These are phyloP conservation scores for Trididemnum nubilum DNA, from an alignment of 23 tunicate species.

Conservation along the genomic window DNA sequence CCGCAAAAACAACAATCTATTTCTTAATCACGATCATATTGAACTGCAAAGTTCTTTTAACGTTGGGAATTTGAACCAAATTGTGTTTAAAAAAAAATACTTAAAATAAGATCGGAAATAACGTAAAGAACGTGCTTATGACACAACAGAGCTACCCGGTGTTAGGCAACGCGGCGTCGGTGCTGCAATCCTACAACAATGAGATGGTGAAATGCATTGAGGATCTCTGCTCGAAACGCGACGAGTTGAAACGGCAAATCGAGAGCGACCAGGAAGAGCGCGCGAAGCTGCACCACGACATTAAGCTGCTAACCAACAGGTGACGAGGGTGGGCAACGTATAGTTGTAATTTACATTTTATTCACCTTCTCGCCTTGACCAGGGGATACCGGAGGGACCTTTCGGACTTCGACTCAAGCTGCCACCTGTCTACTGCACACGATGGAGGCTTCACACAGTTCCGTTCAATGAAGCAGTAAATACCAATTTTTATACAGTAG, in stretches of 20 bases:
- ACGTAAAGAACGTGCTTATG: background rate
- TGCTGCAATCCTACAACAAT: conserved; percentile 85
- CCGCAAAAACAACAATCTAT: too few species aligned
- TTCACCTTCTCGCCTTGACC: too few species aligned
- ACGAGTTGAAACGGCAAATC: conserved; percentile 77
- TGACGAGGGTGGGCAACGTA: background rate
- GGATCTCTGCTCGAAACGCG: conserved; percentile 72
- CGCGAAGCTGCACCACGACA: conserved; percentile 79
- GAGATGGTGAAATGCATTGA: conserved; percentile 96
- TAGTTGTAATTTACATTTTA: too few species aligned
- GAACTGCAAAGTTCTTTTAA: too few species aligned
- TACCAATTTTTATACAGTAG: background rate
- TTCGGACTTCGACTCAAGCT: too few species aligned
- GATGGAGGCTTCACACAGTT: background rate
- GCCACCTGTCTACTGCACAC: background rate
- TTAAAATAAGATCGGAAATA: background rate
- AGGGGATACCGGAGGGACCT: too few species aligned
- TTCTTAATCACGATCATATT: too few species aligned
- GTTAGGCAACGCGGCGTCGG: background rate
- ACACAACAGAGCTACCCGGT: background rate
- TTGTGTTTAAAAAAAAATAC: too few species aligned
- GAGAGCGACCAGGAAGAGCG: conserved; percentile 77
- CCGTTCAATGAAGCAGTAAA: background rate
- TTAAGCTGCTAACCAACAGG: conserved; percentile 66
- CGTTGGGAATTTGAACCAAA: too few species aligned